Evolutionary conservation across 2,888 invertebrate genomes (phyloP), one percentile per base, ranked within the genome.

Genomic region (Bellardia bayeri): DNA sequence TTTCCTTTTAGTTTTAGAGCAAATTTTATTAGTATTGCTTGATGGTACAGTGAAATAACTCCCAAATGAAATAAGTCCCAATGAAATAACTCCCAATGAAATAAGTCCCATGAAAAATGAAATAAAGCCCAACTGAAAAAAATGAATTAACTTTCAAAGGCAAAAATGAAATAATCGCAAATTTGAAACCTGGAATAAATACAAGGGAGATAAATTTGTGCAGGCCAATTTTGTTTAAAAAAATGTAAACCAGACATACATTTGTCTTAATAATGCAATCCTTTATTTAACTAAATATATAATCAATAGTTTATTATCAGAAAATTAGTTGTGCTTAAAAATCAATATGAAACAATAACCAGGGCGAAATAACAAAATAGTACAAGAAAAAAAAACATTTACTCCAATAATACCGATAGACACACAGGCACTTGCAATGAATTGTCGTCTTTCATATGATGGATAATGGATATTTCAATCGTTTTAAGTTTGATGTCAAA

Each of bases 391-490:
- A 23, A 37, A 37, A 61, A 61, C 37, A 61, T 14, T 61, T 61
- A n/a, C n/a, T 61, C 37, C 58, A 30, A 54, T 37, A 71, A 40
- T 40, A 23, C 14, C 37, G 6, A 30, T 6, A 58, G 23, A 72
- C 42, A 23, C 13, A 42, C 11, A 42, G 42, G 30, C 8, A 45
- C 58, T 66, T 51, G 7, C 63, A 64, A 37, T 16, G 23, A 51
- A 51, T 61, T 37, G 37, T 80, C 40, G 58, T 76, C 51, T 14
- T 61, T 61, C 14, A 61, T 56, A 49, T 69, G 4, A 61, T 49
- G 56, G 69, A 61, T 71, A 80, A 80, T 49, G 11, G 49, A 71
- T 61, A 58, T 66, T 61, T 80, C 71, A 80, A 71, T 80, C 71
- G 63, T 80, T 80, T 63, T 42, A 80, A 42, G 13, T 79, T 79